Evolutionary conservation across 2,888 invertebrate genomes (phyloP).

Genomic region (Synanthedon vespiformis): DNA sequence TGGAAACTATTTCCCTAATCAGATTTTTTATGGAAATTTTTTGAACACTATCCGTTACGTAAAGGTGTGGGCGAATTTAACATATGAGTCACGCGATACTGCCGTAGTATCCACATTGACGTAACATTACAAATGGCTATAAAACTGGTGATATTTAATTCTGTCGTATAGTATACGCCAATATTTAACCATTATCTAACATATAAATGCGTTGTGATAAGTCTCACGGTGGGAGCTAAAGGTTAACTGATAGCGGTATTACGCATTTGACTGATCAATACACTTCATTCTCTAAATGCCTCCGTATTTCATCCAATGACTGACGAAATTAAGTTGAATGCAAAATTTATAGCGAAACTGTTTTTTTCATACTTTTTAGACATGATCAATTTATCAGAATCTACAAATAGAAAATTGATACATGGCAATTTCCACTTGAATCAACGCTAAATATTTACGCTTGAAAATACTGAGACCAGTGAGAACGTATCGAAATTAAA

Average conservation of each 20-base stretch:
- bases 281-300: background rate
- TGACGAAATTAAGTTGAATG: too few relatives aligned
- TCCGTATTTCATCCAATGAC: background rate
- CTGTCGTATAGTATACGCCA: background rate
- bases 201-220: slow-evolving; percentile 44
- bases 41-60: background rate
- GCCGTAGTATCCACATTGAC: background rate
- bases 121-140: slow-evolving; percentile 5
- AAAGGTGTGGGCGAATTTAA: background rate
- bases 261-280: background rate
- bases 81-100: background rate
- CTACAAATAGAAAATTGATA: too few relatives aligned
- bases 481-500: background rate
- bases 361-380: too few relatives aligned
- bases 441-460: too few relatives aligned
- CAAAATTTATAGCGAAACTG: too few relatives aligned
- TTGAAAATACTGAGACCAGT: too few relatives aligned
- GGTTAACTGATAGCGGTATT: slow-evolving; percentile 29
- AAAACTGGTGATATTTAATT: slow-evolving; percentile 2
- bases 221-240: slow-evolving; percentile 30
- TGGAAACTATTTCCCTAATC: too few relatives aligned
- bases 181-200: slow-evolving; percentile 18
- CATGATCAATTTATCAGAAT: too few relatives aligned
- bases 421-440: too few relatives aligned
- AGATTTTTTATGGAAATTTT: background rate